Conservation (phyloP, 1,140 invertebrate genomes). For the Streblospio benedicti region DNA sequence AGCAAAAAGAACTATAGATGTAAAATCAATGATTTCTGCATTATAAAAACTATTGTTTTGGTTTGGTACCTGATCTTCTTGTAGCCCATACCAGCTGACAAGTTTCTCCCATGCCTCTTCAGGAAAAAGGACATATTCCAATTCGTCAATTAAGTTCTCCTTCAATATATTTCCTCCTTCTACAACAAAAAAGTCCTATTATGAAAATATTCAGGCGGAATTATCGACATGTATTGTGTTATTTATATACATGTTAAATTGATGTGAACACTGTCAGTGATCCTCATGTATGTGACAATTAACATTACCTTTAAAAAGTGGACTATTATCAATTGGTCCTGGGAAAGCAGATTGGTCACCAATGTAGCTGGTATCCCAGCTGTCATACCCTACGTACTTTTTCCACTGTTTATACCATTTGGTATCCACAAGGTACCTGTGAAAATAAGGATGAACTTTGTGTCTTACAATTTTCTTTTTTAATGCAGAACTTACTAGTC, state of each 20-base stretch:
- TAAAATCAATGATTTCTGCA: too few relatives aligned
- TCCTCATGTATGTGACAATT: not conserved
- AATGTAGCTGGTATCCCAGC: conserved; percentile 39
- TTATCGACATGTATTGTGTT: not conserved
- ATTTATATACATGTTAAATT: not conserved
- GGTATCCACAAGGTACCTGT: conserved; percentile 49
- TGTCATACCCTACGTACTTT: conserved; percentile 48
- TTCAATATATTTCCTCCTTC: conserved; percentile 39
- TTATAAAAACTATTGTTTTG: too few relatives aligned
- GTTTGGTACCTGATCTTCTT: conserved; percentile 36
- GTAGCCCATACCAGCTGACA: conserved; percentile 44
- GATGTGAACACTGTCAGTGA: not conserved
- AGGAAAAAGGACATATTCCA: conserved; percentile 49
- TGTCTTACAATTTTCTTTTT: too few relatives aligned
- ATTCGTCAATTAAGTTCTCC: conserved; percentile 49
- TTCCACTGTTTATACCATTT: conserved; percentile 53
- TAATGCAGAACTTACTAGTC: too few relatives aligned
- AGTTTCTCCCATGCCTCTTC: conserved; percentile 48
- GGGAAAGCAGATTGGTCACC: conserved; percentile 45
- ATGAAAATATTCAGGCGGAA: conserved; percentile 9
- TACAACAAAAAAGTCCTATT: conserved; percentile 12
- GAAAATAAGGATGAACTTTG: too few relatives aligned
- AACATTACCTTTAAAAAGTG: conserved; percentile 39
- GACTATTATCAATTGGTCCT: conserved; percentile 50
- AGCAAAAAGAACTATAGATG: not conserved